Evolutionary conservation across 35 echinoderm and acorn worm genomes (phyloP), one percentile per base, ranked within the genome.

Genomic region (Eucidaris tribuloides): DNA sequence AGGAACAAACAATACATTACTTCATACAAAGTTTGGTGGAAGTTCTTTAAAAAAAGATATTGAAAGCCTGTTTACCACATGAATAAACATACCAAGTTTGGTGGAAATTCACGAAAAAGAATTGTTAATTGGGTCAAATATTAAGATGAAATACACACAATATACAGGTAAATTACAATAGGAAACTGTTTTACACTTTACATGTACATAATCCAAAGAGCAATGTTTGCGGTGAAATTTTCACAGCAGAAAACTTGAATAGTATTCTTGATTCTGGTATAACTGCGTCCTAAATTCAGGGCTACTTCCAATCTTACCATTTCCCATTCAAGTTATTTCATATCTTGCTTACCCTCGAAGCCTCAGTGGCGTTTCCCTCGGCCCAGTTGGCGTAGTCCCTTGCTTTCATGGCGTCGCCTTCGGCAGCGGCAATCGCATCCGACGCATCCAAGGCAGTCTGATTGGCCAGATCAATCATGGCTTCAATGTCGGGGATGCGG

Each of bases 361-460:
- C 94, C 4, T 42, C 25, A 3, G 42, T 92, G 3, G 94, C 94
- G 58, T 89, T 97, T 14, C 48, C 82, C 48, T 87, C 85, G 3
- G 90, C 94, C 43, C 79, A 42, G 20, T 76, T 89, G 23, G 94
- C 94, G 2, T 71, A 54, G 3, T 97, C 82, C 43, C 90, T 62
- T 6, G 94, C 94, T 48, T 79, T 58, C 45, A 93, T 62, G 43
- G 94, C 94, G 62, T 97, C 94, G 7, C 71, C 82, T 79, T 97
- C 71, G 0, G 94, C 94, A 49, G 58, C 90, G 13, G 85, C 66
- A 6, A 97, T 93, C 14, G 90, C 87, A 0, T 68, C 90, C 18
- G 92, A 58, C 14, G 94, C 94, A 30, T 77, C 59, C 4, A 76
- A 40, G 34, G 94, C 90, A 13, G 90, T 97, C 1, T 83, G 45